Evolutionary conservation across 2,888 invertebrate genomes (phyloP), one percentile per base, ranked within the genome.

Genomic region (Drosophila percnosoma): DNA sequence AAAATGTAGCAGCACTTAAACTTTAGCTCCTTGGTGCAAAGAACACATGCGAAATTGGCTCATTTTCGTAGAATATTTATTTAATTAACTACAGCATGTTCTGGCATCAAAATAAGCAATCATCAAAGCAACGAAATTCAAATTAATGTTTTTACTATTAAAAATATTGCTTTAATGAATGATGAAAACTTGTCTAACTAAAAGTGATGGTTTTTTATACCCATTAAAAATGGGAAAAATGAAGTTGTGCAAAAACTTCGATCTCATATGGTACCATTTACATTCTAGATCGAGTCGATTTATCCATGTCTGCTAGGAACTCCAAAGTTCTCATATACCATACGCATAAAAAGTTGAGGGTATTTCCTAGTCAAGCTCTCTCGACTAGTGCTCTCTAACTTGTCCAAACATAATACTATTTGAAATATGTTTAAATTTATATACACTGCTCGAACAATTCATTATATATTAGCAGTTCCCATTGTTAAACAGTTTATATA

Each of bases 1-100:
- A 15, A 27, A 38, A 27, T 21, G 40, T 66, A 10, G 24, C 18
- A 10, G 24, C 18, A 45, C 27, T 21, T 55, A 11, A 34, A 21
- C n/a, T 55, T 40, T 31, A 6, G 24, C 21, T 54, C 40, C 18
- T 5, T 40, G 13, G 27, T 10, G 34, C 36, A 51, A 36, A 27
- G 27, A 57, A 24, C 33, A 13, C 29, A 24, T 54, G 42, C 54
- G n/a, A 42, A 36, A 34, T 21, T 63, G 27, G 11, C 15, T 45
- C 0, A 21, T 53, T 53, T 54, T 38, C 36, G 13, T 49, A 27
- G 34, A 8, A 34, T 40, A 29, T 15, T 4, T 15, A 5, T 57
- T 40, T 57, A 40, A 57, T 40, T 31, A 31, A 57, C n/a, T 42
- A 21, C 40, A 8, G 15, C 27, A 15, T 3, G 13, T 11, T 27